A percentile compares a stretch with the other conserved stretches of the same genome.
These are phyloP conservation scores for Chloropsis cyanopogon DNA, from an alignment of 2,113 vertebrate species.

Conservation along the genomic window DNA sequence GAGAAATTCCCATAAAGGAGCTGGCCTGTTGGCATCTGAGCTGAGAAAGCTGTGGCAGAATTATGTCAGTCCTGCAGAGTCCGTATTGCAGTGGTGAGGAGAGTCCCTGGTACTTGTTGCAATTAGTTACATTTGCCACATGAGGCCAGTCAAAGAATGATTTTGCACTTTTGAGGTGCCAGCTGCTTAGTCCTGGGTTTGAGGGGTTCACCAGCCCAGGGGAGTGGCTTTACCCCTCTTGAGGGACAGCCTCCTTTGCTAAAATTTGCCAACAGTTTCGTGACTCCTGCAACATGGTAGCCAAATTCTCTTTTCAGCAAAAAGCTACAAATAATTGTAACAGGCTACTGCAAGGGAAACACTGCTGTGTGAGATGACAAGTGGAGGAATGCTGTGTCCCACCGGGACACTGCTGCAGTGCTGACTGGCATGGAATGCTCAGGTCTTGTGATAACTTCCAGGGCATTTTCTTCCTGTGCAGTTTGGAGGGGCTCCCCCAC, in stretches of 20 bases:
- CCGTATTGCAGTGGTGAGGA: fast-evolving
- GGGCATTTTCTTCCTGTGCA: background rate
- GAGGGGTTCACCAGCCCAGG: too few species aligned
- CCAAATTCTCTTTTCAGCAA: background rate
- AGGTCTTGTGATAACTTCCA: background rate
- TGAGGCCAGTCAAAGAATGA: background rate
- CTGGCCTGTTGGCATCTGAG: background rate
- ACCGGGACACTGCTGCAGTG: fast-evolving
- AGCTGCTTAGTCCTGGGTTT: background rate
- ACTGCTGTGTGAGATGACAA: fast-evolving
- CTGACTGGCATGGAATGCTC: background rate
- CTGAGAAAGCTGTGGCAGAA: background rate
- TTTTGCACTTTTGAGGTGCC: background rate
- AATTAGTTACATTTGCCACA: background rate
- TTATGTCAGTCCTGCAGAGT: background rate
- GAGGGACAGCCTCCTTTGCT: background rate
- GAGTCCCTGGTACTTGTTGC: background rate
- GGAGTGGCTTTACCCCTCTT: too few species aligned
- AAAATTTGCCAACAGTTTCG: background rate
- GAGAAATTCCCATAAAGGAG: background rate
- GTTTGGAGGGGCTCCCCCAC: fast-evolving
- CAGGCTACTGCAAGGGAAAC: background rate
- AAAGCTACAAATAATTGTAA: background rate
- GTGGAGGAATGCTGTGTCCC: background rate
- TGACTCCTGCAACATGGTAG: background rate